phyloP scores from a whole-genome alignment of 2,797 vertebrate species.

The Sebastes taczanowskii region DNA sequence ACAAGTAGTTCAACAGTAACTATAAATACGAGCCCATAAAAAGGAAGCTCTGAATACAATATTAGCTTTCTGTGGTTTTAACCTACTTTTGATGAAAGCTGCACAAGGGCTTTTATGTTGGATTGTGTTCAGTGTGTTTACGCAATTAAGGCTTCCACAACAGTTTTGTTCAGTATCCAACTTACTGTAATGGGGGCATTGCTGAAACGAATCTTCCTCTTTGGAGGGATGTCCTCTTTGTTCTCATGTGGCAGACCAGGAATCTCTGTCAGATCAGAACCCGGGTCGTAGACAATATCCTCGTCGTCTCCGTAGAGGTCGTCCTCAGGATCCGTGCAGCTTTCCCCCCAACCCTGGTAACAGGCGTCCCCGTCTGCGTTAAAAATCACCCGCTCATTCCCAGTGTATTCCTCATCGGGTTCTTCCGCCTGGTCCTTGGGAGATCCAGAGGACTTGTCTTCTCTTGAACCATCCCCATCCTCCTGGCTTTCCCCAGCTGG shows the following conservation, averaged over 20 bases:
- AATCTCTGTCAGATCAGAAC: slow-evolving; percentile 91
- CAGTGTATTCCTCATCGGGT: slow-evolving; percentile 84
- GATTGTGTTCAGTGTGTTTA: slow-evolving; percentile 43
- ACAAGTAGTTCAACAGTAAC: slow-evolving; percentile 14
- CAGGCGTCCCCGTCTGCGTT: slow-evolving; percentile 85
- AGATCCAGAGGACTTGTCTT: slow-evolving; percentile 51
- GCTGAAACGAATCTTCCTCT: slow-evolving; percentile 95
- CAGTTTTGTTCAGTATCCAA: slow-evolving; percentile 25
- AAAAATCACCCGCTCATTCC: slow-evolving; percentile 91
- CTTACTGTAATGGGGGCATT: slow-evolving; percentile 94
- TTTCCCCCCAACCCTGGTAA: slow-evolving; percentile 95
- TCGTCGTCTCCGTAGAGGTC: slow-evolving; percentile 92
- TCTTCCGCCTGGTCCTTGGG: slow-evolving; percentile 78
- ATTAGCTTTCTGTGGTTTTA: slow-evolving; percentile 53
- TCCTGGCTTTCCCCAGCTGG: slow-evolving; percentile 42
- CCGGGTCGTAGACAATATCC: slow-evolving; percentile 89
- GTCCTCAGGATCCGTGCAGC: slow-evolving; percentile 92
- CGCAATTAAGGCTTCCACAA: slow-evolving; percentile 35
- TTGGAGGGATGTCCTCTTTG: slow-evolving; percentile 90
- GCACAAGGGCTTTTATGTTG: slow-evolving; percentile 45
- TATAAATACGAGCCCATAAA: slow-evolving; percentile 32
- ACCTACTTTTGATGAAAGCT: slow-evolving; percentile 49
- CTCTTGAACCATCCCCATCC: slow-evolving; percentile 47
- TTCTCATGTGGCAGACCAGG: slow-evolving; percentile 91
- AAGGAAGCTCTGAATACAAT: slow-evolving; percentile 25